These are phyloP conservation scores for Rallus crepitans DNA, from an alignment of 2,797 vertebrate species.

Conservation along the genomic window DNA sequence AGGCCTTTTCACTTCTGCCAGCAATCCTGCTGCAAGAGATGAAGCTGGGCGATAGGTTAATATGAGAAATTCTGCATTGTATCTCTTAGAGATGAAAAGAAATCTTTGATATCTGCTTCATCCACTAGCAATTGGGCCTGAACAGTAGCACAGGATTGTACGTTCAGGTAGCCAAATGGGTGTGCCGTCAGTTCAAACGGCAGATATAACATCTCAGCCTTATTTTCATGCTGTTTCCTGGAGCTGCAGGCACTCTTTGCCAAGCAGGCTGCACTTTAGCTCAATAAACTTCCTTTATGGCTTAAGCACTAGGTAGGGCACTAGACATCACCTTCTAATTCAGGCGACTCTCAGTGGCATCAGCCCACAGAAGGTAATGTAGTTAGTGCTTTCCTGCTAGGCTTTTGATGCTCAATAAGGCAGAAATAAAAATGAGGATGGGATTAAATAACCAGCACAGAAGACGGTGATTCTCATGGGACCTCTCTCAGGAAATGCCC, in stretches of 20 bases:
- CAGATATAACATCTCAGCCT: background rate
- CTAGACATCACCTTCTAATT: background rate
- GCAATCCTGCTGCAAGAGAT: background rate
- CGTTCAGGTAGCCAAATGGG: background rate
- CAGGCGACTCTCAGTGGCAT: background rate
- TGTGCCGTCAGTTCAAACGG: constrained; percentile 25
- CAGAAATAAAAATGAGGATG: background rate
- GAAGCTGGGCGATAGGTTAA: background rate
- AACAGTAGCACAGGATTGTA: background rate
- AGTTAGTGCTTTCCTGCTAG: background rate
- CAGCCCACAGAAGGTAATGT: background rate
- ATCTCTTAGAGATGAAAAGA: constrained; percentile 55
- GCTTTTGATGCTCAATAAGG: background rate
- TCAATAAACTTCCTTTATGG: background rate
- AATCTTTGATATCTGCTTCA: constrained; percentile 32
- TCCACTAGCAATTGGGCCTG: background rate
- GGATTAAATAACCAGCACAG: background rate
- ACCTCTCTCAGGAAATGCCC: background rate
- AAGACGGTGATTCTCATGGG: background rate
- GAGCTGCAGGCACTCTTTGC: constrained; percentile 7
- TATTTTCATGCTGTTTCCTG: constrained; percentile 55
- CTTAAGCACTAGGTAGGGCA: background rate
- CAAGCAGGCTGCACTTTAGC: background rate
- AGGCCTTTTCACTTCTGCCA: background rate
- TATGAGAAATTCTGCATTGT: background rate